Percentiles rank a stretch among this genome's conserved stretches.
These are phyloP conservation scores for Athene noctua DNA, from an alignment of 2,113 vertebrate species.

Conservation along the genomic window DNA sequence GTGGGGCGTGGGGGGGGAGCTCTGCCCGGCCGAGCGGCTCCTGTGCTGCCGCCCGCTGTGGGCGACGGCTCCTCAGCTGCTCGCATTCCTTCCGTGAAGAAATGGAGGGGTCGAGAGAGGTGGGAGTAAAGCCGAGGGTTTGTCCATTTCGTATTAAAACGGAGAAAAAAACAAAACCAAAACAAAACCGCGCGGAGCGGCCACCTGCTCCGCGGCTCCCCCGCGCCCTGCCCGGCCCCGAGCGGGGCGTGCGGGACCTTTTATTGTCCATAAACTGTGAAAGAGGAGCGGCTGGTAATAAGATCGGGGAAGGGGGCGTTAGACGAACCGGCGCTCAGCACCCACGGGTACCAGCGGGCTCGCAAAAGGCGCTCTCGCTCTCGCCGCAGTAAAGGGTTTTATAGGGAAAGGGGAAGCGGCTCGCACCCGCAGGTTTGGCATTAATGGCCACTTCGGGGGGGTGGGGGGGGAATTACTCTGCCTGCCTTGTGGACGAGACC, in stretches of 20 bases:
- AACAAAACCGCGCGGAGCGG: rapidly evolving
- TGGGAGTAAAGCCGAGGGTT: neutral
- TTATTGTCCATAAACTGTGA: constrained; percentile 60
- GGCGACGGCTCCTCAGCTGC: neutral
- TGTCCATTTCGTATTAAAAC: neutral
- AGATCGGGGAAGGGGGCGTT: constrained; percentile 47
- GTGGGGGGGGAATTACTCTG: neutral
- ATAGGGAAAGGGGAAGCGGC: neutral
- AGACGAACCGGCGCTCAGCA: neutral
- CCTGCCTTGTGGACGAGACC: neutral
- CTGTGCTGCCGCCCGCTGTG: neutral
- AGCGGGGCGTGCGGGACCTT: neutral
- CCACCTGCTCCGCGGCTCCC: neutral
- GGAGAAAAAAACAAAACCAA: rapidly evolving
- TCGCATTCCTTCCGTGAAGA: neutral
- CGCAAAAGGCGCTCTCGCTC: neutral
- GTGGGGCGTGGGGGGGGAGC: too few relatives aligned
- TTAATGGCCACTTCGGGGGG: neutral
- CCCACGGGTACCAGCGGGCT: neutral
- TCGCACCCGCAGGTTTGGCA: neutral
- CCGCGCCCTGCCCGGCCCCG: neutral
- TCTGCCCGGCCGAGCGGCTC: too few relatives aligned
- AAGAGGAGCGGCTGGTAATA: constrained; percentile 17
- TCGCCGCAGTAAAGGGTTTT: neutral
- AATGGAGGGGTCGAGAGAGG: neutral